phyloP scores from a whole-genome alignment of 2,797 vertebrate genomes.

The Hippopotamyrus pictus region DNA sequence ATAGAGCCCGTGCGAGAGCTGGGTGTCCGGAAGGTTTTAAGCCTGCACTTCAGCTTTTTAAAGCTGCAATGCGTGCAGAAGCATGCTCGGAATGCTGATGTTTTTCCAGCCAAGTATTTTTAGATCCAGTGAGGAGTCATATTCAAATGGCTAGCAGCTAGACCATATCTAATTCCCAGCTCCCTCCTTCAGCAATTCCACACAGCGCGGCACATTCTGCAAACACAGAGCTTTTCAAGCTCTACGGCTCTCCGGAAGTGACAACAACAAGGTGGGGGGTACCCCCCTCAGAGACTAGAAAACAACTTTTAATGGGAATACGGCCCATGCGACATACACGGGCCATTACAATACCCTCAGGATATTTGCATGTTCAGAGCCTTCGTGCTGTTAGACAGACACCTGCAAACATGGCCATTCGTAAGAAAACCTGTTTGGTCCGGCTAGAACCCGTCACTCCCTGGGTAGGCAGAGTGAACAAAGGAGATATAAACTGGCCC shows the following conservation, averaged over 20 bases:
- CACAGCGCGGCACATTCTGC: not conserved
- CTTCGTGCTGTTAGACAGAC: not conserved
- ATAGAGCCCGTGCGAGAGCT: constrained; percentile 29
- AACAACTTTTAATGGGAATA: not conserved
- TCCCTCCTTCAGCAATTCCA: not conserved
- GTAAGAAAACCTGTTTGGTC: not conserved
- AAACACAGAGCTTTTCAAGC: not conserved
- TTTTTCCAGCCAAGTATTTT: not conserved
- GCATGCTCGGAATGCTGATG: not conserved
- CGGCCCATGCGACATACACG: not conserved
- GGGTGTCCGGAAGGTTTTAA: constrained; percentile 31
- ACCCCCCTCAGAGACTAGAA: not conserved
- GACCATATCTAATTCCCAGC: not conserved
- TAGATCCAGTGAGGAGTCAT: not conserved
- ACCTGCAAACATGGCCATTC: not conserved
- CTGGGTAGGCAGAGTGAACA: not conserved
- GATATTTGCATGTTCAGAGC: not conserved
- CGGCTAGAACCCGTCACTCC: constrained; percentile 16
- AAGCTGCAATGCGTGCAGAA: not conserved
- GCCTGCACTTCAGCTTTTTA: not conserved
- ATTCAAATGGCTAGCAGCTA: not conserved
- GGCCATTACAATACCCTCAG: not conserved
- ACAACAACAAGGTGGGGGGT: not conserved
- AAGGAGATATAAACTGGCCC: not conserved
- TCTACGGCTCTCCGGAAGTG: not conserved